Conservation (phyloP, 2,797 vertebrate species). For the Melanitta fusca region DNA sequence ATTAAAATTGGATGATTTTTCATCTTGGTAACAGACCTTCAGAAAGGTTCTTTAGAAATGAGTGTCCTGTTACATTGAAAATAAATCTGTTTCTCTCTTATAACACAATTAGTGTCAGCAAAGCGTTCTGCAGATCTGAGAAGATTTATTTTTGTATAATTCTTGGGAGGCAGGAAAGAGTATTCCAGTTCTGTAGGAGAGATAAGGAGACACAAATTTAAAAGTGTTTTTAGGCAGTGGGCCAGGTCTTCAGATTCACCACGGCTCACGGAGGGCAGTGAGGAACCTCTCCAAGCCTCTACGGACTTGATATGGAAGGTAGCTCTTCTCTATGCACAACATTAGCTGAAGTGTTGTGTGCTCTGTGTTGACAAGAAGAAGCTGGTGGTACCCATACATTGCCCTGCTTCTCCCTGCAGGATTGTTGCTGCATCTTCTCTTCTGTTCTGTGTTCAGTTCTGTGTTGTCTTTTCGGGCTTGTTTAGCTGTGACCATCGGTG, state of each 20-base stretch:
- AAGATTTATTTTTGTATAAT: slow-evolving; percentile 63
- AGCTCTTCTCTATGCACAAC: not conserved
- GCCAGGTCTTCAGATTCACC: not conserved
- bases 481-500: not conserved
- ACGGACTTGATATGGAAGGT: not conserved
- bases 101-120: slow-evolving; percentile 63
- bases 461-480: not conserved
- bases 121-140: slow-evolving; percentile 28
- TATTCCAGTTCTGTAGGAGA: slow-evolving; percentile 16
- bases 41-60: slow-evolving; percentile 31
- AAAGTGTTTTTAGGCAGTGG: slow-evolving; percentile 36
- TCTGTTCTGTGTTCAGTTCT: not conserved
- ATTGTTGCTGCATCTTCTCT: not conserved
- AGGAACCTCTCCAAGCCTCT: not conserved
- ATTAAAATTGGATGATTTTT: slow-evolving; percentile 45
- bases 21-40: slow-evolving; percentile 24
- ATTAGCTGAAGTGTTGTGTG: not conserved
- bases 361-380: not conserved
- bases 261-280: not conserved
- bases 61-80: slow-evolving; percentile 60
- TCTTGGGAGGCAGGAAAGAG: slow-evolving; percentile 45
- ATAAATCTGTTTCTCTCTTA: slow-evolving; percentile 53
- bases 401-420: not conserved
- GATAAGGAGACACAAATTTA: slow-evolving; percentile 48
- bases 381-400: not conserved